These are phyloP conservation scores for Strix occidentalis DNA, from an alignment of 2,797 vertebrate species.

Conservation along the genomic window DNA sequence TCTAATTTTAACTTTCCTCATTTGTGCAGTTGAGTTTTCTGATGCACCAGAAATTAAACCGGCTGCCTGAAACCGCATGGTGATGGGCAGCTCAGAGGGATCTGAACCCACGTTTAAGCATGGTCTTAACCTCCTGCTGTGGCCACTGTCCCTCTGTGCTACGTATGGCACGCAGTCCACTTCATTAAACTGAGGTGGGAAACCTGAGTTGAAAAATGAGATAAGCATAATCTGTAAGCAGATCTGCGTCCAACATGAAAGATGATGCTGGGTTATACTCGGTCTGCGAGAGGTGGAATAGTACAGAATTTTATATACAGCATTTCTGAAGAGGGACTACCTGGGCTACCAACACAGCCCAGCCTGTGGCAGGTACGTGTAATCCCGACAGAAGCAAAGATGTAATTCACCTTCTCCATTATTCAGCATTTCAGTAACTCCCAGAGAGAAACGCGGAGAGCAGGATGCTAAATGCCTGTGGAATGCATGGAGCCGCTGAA, in stretches of 20 bases:
- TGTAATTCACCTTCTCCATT: background rate
- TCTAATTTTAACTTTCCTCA: background rate
- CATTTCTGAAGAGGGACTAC: background rate
- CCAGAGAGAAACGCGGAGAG: background rate
- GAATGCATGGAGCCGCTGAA: background rate
- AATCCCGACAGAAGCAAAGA: background rate
- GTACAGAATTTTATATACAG: background rate
- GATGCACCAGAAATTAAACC: background rate
- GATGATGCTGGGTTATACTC: background rate
- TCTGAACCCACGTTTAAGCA: background rate
- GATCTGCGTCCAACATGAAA: background rate
- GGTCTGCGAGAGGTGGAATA: background rate
- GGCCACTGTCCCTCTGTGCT: background rate
- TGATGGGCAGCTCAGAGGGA: background rate
- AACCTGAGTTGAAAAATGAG: background rate
- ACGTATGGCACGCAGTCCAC: background rate
- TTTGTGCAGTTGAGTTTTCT: background rate
- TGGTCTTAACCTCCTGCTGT: background rate
- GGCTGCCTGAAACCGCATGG: background rate
- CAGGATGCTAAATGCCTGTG: background rate
- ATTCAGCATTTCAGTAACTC: constrained; percentile 22
- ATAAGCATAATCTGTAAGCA: background rate
- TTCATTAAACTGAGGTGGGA: background rate
- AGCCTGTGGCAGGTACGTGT: background rate
- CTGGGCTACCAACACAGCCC: background rate